Conservation (phyloP, 2,797 vertebrate genomes). For the Acrossocheilus wenchowensis region DNA sequence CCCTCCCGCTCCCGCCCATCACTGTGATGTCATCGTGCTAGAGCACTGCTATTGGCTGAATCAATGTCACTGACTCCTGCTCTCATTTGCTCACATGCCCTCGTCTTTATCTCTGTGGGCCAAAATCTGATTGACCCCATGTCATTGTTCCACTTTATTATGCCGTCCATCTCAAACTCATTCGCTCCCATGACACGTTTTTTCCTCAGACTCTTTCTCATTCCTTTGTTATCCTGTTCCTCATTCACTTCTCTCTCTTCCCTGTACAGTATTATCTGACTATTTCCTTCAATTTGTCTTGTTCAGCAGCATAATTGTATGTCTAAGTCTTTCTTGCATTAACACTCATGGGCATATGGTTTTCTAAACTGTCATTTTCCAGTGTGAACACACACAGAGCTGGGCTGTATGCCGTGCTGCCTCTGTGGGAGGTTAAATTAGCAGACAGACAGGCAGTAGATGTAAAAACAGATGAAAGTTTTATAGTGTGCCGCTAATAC, state of each 20-base stretch:
- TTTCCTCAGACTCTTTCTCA: slow-evolving; percentile 41
- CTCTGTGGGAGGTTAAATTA: slow-evolving; percentile 41
- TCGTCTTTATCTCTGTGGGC: slow-evolving; percentile 13
- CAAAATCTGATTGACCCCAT: slow-evolving; percentile 44
- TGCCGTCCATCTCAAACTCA: slow-evolving; percentile 13
- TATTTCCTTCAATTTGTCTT: slow-evolving; percentile 41
- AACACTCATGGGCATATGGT: slow-evolving; percentile 44
- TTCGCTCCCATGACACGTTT: slow-evolving; percentile 25
- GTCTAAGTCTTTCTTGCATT: slow-evolving; percentile 32
- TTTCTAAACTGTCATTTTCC: slow-evolving; percentile 49
- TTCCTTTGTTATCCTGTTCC: slow-evolving; percentile 11
- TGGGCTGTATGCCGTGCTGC: slow-evolving; percentile 11
- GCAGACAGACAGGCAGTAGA: neutral
- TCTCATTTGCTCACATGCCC: slow-evolving; percentile 20
- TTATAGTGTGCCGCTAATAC: slow-evolving; percentile 29
- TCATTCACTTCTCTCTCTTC: slow-evolving; percentile 16
- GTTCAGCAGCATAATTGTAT: slow-evolving; percentile 18
- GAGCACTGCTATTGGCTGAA: slow-evolving; percentile 7
- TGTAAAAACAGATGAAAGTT: slow-evolving; percentile 35
- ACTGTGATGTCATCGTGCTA: slow-evolving; percentile 30
- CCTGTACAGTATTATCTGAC: slow-evolving; percentile 1
- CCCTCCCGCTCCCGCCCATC: neutral
- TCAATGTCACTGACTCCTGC: neutral
- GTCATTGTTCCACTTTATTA: slow-evolving; percentile 26
- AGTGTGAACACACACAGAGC: slow-evolving; percentile 27